phyloP scores from a whole-genome alignment of 2,113 vertebrate species.

The Amphiprion ocellaris region DNA sequence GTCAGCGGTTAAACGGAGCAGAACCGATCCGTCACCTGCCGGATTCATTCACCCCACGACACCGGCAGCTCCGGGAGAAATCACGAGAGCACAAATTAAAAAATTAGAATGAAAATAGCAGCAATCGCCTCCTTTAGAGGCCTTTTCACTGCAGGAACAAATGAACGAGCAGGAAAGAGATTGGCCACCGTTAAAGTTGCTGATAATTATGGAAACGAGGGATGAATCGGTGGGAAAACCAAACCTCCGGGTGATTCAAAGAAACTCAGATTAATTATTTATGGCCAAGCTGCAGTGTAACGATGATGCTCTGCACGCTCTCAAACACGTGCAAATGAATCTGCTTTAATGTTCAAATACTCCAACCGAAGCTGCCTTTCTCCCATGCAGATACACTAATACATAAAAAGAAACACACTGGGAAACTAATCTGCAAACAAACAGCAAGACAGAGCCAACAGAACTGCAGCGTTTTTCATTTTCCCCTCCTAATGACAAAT shows the following conservation, averaged over 20 bases:
- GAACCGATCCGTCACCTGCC: conserved; percentile 61
- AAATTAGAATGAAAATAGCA: conserved; percentile 54
- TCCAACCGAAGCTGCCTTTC: too few species aligned
- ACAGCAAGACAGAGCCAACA: not conserved
- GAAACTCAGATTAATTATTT: conserved; percentile 60
- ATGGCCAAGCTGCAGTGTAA: conserved; percentile 37
- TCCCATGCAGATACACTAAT: not conserved
- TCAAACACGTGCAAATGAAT: conserved; percentile 1
- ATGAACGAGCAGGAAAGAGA: conserved; percentile 50
- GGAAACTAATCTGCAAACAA: too few species aligned
- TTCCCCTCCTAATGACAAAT: too few species aligned
- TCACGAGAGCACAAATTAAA: conserved; percentile 37
- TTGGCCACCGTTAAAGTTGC: conserved; percentile 40
- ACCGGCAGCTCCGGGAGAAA: conserved; percentile 1
- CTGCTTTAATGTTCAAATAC: not conserved
- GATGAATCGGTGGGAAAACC: conserved; percentile 37
- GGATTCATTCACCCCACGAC: conserved; percentile 52
- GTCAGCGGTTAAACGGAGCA: conserved; percentile 58
- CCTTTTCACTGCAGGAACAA: conserved; percentile 48
- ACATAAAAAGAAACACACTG: too few species aligned
- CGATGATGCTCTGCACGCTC: not conserved
- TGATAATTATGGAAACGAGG: conserved; percentile 68
- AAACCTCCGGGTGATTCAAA: conserved; percentile 39
- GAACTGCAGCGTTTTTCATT: too few species aligned
- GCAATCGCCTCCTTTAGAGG: conserved; percentile 32